A percentile compares a stretch with the other conserved stretches of the same genome.
Conservation (phyloP, 2,888 invertebrate genomes). For the Heteromurus nitidus region DNA sequence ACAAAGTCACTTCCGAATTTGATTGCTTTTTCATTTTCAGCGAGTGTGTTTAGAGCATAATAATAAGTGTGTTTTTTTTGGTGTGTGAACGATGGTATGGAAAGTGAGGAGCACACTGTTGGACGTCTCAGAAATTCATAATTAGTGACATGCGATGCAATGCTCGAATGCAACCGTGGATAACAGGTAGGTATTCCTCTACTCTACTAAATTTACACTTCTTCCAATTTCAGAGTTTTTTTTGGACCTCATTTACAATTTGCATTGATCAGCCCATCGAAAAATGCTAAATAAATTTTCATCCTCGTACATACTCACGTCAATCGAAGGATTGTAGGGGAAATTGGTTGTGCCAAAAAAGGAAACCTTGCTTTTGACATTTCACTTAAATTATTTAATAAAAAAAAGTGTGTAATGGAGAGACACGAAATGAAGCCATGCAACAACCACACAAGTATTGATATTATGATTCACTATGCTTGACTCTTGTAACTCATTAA, state of each 20-base stretch:
- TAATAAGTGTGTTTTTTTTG: neutral
- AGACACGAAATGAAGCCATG: too few species aligned
- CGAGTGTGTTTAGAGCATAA: too few species aligned
- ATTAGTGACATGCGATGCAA: constrained; percentile 60
- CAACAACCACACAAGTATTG: too few species aligned
- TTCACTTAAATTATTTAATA: too few species aligned
- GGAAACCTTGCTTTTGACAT: constrained; percentile 44
- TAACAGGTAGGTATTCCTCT: constrained; percentile 49
- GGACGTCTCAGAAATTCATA: constrained; percentile 54
- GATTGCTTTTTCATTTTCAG: constrained; percentile 6
- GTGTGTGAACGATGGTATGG: constrained; percentile 37
- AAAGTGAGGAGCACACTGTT: constrained; percentile 58
- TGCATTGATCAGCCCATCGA: constrained; percentile 42
- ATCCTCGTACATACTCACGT: too few species aligned
- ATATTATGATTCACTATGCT: too few species aligned
- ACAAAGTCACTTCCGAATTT: constrained; percentile 12
- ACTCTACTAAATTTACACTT: neutral
- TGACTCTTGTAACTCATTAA: too few species aligned
- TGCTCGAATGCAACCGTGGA: constrained; percentile 46
- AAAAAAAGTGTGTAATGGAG: too few species aligned
- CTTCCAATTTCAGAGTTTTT: neutral
- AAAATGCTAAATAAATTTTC: too few species aligned
- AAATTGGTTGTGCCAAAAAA: too few species aligned
- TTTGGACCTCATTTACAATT: constrained; percentile 46
- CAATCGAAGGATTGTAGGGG: constrained; percentile 12